Evolutionary conservation across 1,140 invertebrate species (phyloP).

Genomic region (Brachionus manjavacas): DNA sequence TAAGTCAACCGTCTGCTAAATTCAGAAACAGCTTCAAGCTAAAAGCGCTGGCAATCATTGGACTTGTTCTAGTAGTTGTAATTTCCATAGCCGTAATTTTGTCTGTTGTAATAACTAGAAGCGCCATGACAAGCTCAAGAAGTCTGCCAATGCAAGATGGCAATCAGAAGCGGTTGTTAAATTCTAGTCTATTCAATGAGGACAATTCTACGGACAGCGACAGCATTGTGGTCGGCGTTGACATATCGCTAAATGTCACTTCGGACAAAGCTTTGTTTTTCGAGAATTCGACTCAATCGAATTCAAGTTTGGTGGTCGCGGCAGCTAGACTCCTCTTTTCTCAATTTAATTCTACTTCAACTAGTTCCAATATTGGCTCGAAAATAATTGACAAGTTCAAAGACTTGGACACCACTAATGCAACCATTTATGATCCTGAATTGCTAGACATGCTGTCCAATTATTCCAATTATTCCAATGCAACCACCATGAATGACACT

Average conservation of each 20-base stretch:
- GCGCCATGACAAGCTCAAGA: background rate
- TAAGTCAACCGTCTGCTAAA: background rate
- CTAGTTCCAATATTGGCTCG: background rate
- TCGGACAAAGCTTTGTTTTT: background rate
- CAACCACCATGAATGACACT: background rate
- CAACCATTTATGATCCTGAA: background rate
- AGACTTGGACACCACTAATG: background rate
- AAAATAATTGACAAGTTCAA: background rate
- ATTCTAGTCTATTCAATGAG: background rate
- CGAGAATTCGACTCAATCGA: background rate
- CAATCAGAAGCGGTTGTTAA: background rate
- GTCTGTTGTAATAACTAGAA: slow-evolving; percentile 13
- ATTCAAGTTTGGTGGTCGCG: background rate
- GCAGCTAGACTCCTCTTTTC: background rate
- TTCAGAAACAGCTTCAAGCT: background rate
- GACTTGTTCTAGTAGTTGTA: background rate
- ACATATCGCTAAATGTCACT: background rate
- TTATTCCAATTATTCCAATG: background rate
- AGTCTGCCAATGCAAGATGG: background rate
- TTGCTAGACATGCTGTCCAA: background rate
- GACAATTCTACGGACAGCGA: background rate
- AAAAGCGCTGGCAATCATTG: background rate
- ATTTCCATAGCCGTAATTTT: slow-evolving; percentile 5
- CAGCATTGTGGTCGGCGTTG: background rate
- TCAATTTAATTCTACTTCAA: background rate